phyloP scores from a whole-genome alignment of 2,888 invertebrate species.

The Troilus luridus region DNA sequence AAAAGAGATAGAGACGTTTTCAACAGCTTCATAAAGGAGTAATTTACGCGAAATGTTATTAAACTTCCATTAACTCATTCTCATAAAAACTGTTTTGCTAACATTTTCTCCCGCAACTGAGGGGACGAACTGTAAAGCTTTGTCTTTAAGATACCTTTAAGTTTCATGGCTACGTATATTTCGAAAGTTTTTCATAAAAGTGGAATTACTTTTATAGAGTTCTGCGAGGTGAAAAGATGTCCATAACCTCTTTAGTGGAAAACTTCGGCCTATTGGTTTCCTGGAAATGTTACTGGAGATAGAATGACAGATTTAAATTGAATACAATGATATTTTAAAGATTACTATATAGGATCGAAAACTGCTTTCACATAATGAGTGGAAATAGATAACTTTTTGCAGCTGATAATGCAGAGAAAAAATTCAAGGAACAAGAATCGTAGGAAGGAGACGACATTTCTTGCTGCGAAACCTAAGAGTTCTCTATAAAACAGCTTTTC shows the following conservation, averaged over 20 bases:
- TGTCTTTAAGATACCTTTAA: conserved; percentile 26
- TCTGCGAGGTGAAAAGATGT: background rate
- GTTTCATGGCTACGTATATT: background rate
- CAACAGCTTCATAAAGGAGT: background rate
- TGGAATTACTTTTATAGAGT: background rate
- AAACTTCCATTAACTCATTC: conserved; percentile 6
- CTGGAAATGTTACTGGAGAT: background rate
- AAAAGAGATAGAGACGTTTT: background rate
- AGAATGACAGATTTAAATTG: background rate
- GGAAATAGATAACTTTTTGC: too few species aligned
- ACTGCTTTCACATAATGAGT: too few species aligned
- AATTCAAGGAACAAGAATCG: too few species aligned
- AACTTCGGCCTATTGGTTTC: background rate
- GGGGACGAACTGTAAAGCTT: background rate
- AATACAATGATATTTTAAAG: background rate
- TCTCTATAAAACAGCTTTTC: too few species aligned
- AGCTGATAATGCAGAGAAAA: too few species aligned
- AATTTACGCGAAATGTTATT: conserved; percentile 29
- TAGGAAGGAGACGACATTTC: too few species aligned
- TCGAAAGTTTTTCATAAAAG: background rate
- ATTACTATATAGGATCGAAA: too few species aligned
- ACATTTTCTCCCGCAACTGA: background rate
- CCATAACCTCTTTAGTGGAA: conserved; percentile 1
- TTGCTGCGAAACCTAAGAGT: too few species aligned
- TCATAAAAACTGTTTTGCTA: conserved; percentile 16